These are phyloP conservation scores for Eupithecia insigniata DNA, from an alignment of 2,888 invertebrate genomes.

Conservation along the genomic window DNA sequence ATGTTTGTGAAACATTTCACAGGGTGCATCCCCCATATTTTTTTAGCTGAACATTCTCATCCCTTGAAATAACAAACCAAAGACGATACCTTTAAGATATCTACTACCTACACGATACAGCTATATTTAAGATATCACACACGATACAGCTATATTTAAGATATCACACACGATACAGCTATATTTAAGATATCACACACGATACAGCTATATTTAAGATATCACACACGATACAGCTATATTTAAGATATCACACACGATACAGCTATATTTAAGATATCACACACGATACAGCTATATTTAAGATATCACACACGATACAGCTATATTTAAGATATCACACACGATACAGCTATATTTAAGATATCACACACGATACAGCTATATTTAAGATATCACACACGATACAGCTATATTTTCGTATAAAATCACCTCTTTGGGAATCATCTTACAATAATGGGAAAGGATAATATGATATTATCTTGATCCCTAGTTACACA, in stretches of 20 bases:
- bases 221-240: slow-evolving; percentile 12
- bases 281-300: slow-evolving; percentile 10
- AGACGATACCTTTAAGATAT: slow-evolving; percentile 12
- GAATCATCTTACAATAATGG: slow-evolving; percentile 44
- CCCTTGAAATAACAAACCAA: slow-evolving; percentile 9
- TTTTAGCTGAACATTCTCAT: slow-evolving; percentile 2
- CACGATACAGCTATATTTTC: slow-evolving; percentile 7
- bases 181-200: slow-evolving; percentile 6
- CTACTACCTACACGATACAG: too few relatives aligned
- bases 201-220: slow-evolving; percentile 12
- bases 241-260: slow-evolving; percentile 8
- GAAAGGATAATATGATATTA: neutral
- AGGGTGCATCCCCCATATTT: neutral
- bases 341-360: slow-evolving; percentile 10
- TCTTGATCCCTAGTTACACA: neutral
- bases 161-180: slow-evolving; percentile 14
- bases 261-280: slow-evolving; percentile 14
- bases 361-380: slow-evolving; percentile 15
- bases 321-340: slow-evolving; percentile 11
- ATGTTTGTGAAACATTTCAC: slow-evolving; percentile 7
- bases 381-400: slow-evolving; percentile 7
- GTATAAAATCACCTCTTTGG: neutral
- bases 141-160: slow-evolving; percentile 11
- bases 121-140: too few relatives aligned
- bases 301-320: slow-evolving; percentile 12